A percentile compares a stretch with the other conserved stretches of the same genome.
Conservation (phyloP, 2,113 vertebrate species). For the Gallinago undulata region DNA sequence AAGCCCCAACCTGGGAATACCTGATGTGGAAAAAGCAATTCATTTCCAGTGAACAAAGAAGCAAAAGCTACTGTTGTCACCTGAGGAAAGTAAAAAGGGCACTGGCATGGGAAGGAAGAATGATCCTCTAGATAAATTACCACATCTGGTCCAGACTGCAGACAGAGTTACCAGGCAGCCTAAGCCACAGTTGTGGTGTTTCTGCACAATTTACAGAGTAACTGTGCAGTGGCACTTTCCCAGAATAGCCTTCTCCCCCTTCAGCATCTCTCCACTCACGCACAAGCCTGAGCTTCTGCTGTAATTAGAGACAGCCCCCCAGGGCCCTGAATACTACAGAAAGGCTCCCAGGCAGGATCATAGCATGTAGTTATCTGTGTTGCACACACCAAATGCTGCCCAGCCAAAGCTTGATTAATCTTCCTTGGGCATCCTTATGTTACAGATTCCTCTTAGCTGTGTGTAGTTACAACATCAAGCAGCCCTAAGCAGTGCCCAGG, state of each 20-base stretch:
- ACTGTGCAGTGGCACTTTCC: background rate
- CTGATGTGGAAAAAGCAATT: background rate
- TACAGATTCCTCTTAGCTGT: background rate
- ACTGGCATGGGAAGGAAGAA: background rate
- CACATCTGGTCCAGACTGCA: background rate
- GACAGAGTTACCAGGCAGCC: background rate
- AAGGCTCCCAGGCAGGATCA: background rate
- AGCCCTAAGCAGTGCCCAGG: background rate
- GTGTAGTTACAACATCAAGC: background rate
- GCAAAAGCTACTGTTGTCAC: background rate
- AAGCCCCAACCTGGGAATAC: background rate
- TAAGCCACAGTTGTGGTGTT: background rate
- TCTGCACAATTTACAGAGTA: background rate
- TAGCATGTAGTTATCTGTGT: background rate
- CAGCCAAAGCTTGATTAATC: fast-evolving
- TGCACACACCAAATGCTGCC: background rate
- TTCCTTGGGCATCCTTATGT: background rate
- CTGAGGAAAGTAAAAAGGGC: background rate
- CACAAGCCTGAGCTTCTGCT: background rate
- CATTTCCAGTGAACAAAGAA: background rate
- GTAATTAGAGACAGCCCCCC: background rate
- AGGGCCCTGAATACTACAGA: background rate
- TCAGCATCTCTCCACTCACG: background rate
- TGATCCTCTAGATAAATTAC: background rate
- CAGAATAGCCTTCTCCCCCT: background rate